Evolutionary conservation across 2,113 vertebrate species (phyloP).

Genomic region (Lamprotornis superbus): DNA sequence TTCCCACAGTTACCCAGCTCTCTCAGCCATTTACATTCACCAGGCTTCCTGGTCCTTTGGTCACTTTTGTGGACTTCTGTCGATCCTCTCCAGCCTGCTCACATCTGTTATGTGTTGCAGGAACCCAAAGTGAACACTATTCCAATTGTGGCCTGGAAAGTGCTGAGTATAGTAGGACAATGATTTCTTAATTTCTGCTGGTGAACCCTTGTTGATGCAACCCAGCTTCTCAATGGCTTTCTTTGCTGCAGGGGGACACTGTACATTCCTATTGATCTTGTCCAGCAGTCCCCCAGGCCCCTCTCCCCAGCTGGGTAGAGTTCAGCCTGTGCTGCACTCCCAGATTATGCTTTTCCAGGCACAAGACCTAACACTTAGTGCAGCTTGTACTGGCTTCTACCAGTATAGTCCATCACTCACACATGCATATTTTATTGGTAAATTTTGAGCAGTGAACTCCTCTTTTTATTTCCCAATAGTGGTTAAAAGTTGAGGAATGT

Average conservation of each 20-base stretch:
- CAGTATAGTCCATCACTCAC: background rate
- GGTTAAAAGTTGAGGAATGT: background rate
- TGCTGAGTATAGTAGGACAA: background rate
- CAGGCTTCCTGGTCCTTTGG: background rate
- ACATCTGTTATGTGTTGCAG: background rate
- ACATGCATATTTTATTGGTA: background rate
- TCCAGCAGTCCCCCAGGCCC: background rate
- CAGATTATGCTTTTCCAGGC: background rate
- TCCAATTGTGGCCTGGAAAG: background rate
- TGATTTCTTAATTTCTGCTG: background rate
- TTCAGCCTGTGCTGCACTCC: background rate
- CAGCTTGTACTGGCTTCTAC: background rate
- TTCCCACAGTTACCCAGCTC: background rate
- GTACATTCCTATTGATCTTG: background rate
- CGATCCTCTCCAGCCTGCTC: background rate
- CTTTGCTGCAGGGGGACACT: background rate
- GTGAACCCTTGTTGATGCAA: background rate
- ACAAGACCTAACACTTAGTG: background rate
- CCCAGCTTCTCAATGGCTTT: background rate
- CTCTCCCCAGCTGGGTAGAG: accelerated
- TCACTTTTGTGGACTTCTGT: background rate
- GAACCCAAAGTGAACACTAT: background rate
- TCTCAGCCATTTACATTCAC: background rate
- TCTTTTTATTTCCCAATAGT: background rate
- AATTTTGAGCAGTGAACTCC: background rate